A percentile compares a stretch with the other conserved stretches of the same genome.
These are phyloP conservation scores for Cossypha niveicapilla DNA, from an alignment of 2,797 vertebrate species.

Conservation along the genomic window DNA sequence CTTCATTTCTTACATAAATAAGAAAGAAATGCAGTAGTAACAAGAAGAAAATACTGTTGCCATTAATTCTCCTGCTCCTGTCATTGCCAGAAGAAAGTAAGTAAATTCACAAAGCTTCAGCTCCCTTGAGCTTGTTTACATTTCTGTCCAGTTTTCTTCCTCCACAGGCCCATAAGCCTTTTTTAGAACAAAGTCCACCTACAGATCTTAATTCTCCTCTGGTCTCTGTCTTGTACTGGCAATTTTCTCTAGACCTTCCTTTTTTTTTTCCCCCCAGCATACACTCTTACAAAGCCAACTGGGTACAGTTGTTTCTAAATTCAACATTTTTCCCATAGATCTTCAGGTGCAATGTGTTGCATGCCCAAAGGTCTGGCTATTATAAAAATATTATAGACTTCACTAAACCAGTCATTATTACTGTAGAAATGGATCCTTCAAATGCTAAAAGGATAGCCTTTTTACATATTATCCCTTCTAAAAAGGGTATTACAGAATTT, in stretches of 20 bases:
- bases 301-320: neutral
- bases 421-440: neutral
- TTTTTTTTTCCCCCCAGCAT: neutral
- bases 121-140: neutral
- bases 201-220: neutral
- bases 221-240: neutral
- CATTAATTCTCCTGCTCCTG: neutral
- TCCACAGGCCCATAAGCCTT: neutral
- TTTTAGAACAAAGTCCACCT: neutral
- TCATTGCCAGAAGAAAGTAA: neutral
- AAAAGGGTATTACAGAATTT: constrained; percentile 11
- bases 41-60: neutral
- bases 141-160: neutral
- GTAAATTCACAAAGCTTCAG: neutral
- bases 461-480: neutral
- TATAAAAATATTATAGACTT: neutral
- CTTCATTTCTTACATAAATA: neutral
- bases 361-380: neutral
- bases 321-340: neutral
- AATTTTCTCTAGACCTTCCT: neutral
- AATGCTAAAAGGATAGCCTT: neutral
- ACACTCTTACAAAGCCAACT: neutral
- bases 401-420: neutral
- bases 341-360: neutral
- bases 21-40: neutral